Evolutionary conservation across 2,888 invertebrate genomes (phyloP).

Genomic region (Chydorus sphaericus): DNA sequence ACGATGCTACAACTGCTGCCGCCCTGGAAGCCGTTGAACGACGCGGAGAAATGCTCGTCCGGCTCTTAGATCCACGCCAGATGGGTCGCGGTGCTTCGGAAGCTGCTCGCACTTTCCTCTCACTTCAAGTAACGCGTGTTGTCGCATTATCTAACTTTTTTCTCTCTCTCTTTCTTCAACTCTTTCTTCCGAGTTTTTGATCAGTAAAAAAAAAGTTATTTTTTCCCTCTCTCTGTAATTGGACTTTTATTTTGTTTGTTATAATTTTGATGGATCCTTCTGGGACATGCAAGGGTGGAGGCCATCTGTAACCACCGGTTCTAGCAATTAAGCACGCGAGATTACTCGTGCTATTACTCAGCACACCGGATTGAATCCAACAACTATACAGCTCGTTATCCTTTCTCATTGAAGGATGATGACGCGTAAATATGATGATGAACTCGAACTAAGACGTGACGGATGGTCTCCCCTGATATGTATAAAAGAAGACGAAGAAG

Average conservation of each 20-base stretch:
- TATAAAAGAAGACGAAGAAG: too few species aligned
- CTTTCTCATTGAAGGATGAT: too few species aligned
- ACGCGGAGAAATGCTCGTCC: slow-evolving; percentile 90
- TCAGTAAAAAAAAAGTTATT: neutral
- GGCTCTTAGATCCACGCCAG: slow-evolving; percentile 73
- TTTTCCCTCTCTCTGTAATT: neutral
- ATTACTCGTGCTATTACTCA: too few species aligned
- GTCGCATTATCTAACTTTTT: neutral
- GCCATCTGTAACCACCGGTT: neutral
- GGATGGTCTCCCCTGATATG: too few species aligned
- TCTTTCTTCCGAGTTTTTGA: neutral
- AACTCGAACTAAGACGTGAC: too few species aligned
- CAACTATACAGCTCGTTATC: too few species aligned
- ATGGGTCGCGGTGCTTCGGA: slow-evolving; percentile 75
- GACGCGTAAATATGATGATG: too few species aligned
- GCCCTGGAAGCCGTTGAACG: slow-evolving; percentile 84
- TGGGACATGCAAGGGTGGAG: neutral
- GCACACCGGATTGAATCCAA: too few species aligned
- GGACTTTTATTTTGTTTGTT: neutral
- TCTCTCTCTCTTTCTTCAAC: neutral
- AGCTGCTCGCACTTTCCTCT: slow-evolving; percentile 70
- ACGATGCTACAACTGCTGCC: slow-evolving; percentile 71
- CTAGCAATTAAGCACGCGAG: too few species aligned
- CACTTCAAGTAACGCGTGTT: slow-evolving; percentile 45
- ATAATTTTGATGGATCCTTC: too few species aligned